Conservation (phyloP, 2,888 invertebrate genomes). For the Dichetophora obliterata region DNA sequence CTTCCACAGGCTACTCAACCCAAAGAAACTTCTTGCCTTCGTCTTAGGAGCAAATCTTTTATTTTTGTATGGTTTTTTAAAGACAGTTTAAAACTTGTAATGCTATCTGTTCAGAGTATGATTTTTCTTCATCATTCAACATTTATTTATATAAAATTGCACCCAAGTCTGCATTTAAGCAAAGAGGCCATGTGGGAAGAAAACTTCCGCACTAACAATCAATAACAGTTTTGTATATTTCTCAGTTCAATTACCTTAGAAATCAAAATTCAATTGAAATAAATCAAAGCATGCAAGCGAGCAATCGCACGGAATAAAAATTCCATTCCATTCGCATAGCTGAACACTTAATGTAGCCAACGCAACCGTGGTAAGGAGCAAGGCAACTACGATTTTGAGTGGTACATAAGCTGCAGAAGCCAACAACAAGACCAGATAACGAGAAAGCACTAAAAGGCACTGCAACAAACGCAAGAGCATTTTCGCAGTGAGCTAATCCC, state of each 20-base stretch:
- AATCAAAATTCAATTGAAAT: conserved; percentile 64
- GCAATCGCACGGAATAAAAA: conserved; percentile 58
- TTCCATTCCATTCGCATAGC: conserved; percentile 59
- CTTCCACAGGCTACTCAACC: too few relatives aligned
- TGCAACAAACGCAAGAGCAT: background rate
- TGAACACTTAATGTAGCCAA: conserved; percentile 40
- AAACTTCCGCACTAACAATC: too few relatives aligned
- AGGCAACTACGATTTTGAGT: background rate
- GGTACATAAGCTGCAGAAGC: background rate
- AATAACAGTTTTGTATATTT: background rate
- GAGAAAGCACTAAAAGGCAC: background rate
- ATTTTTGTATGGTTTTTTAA: too few relatives aligned
- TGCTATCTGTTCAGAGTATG: too few relatives aligned
- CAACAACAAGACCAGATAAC: background rate
- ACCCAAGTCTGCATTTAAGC: too few relatives aligned
- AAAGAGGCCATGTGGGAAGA: too few relatives aligned
- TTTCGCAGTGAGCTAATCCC: conserved; percentile 20
- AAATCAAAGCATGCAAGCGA: conserved; percentile 46
- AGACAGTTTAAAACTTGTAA: too few relatives aligned
- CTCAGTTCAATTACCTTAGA: conserved; percentile 64
- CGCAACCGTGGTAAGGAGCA: background rate
- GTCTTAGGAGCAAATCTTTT: too few relatives aligned
- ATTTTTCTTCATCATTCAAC: too few relatives aligned
- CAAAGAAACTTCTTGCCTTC: too few relatives aligned
- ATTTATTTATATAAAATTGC: too few relatives aligned